Percentiles rank a stretch among this genome's conserved stretches.
These are phyloP conservation scores for Mionectes olivaceus DNA, from an alignment of 2,797 vertebrate species.

Conservation along the genomic window DNA sequence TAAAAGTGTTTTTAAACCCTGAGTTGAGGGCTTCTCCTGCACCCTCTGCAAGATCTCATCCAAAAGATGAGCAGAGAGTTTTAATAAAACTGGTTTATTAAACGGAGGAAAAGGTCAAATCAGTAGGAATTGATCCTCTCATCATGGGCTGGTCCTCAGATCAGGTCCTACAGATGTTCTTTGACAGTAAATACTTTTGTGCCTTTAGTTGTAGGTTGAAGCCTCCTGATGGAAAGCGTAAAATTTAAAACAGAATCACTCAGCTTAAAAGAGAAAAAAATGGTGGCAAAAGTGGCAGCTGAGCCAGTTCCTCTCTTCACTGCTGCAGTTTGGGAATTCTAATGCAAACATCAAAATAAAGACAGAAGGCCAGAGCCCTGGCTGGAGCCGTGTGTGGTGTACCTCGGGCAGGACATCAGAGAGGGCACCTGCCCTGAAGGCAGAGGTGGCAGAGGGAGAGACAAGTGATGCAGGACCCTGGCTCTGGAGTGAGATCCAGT, in stretches of 20 bases:
- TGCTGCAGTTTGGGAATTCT: not conserved
- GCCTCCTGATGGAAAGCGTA: not conserved
- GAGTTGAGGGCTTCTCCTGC: not conserved
- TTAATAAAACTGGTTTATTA: not conserved
- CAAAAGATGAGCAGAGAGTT: not conserved
- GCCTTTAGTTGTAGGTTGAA: not conserved
- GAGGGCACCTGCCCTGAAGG: not conserved
- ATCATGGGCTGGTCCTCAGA: not conserved
- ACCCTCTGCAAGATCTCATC: not conserved
- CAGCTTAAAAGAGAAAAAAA: not conserved
- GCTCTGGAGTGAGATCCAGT: not conserved
- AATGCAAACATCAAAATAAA: not conserved
- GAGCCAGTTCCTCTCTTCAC: not conserved
- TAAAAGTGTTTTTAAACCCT: not conserved
- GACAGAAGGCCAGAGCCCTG: not conserved
- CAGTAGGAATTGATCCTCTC: not conserved
- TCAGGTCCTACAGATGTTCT: not conserved
- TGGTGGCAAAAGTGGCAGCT: not conserved
- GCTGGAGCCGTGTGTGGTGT: not conserved
- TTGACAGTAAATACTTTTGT: not conserved
- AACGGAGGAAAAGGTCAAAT: not conserved
- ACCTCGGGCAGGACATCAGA: not conserved
- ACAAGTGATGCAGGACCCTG: fast-evolving
- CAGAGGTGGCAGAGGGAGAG: not conserved
- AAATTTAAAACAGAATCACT: not conserved